Evolutionary conservation across 2,113 vertebrate genomes (phyloP).

Genomic region (Panthera tigris): DNA sequence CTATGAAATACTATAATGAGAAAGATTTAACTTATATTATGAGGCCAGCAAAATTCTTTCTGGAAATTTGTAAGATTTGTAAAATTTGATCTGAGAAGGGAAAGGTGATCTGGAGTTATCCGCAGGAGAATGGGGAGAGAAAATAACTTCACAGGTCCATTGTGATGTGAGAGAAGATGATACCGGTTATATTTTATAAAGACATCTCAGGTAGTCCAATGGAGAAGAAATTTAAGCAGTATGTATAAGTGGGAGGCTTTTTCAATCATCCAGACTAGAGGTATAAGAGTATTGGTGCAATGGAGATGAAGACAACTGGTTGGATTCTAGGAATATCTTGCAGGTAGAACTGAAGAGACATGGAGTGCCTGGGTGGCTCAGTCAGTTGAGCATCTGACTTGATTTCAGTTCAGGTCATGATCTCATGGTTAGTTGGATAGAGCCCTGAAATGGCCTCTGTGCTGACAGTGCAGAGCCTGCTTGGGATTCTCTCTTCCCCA

Average conservation of each 20-base stretch:
- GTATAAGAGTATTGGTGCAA: neutral
- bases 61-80: neutral
- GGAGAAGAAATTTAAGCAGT: neutral
- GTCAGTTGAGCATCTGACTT: no score
- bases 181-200: neutral
- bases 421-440: no score
- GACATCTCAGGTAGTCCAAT: neutral
- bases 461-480: no score
- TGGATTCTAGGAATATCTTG: neutral
- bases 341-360: neutral
- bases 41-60: neutral
- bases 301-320: neutral
- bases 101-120: neutral
- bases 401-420: no score
- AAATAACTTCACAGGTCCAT: neutral
- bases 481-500: no score
- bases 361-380: no score
- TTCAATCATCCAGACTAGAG: neutral
- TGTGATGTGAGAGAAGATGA: neutral
- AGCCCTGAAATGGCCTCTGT: no score
- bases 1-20: neutral
- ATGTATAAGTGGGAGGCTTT: neutral
- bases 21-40: conserved; percentile 24
- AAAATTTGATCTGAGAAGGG: neutral
- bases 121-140: neutral